Conservation (phyloP, 2,113 vertebrate species). For the Xenus cinereus region DNA sequence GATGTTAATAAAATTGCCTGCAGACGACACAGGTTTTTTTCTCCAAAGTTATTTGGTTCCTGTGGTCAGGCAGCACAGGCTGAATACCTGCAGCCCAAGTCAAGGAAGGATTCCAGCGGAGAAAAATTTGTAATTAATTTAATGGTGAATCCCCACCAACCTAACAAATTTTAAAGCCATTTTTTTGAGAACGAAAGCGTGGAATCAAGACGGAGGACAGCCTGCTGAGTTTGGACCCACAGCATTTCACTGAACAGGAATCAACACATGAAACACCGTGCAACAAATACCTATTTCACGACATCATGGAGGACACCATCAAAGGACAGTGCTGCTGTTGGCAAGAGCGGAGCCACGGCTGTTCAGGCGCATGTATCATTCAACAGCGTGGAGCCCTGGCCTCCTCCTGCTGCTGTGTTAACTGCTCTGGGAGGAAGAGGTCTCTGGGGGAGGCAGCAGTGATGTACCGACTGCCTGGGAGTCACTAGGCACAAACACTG, state of each 20-base stretch:
- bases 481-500: background rate
- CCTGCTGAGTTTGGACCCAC: background rate
- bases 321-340: background rate
- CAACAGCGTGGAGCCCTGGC: background rate
- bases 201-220: background rate
- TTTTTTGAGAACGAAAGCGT: background rate
- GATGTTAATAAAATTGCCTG: slow-evolving; percentile 35
- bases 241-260: background rate
- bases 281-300: background rate
- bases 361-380: background rate
- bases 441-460: background rate
- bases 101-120: background rate
- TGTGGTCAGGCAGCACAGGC: background rate
- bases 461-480: background rate
- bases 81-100: background rate
- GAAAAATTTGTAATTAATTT: background rate
- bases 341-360: background rate
- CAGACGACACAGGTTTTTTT: slow-evolving; percentile 14
- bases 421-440: background rate
- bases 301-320: background rate
- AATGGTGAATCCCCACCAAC: background rate
- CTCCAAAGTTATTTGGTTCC: slow-evolving; percentile 24
- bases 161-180: background rate
- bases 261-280: background rate
- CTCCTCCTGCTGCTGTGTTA: background rate